A percentile compares a stretch with the other conserved stretches of the same genome.
Evolutionary conservation across 2,797 vertebrate species (phyloP).

Genomic region (Synaphobranchus kaupii): DNA sequence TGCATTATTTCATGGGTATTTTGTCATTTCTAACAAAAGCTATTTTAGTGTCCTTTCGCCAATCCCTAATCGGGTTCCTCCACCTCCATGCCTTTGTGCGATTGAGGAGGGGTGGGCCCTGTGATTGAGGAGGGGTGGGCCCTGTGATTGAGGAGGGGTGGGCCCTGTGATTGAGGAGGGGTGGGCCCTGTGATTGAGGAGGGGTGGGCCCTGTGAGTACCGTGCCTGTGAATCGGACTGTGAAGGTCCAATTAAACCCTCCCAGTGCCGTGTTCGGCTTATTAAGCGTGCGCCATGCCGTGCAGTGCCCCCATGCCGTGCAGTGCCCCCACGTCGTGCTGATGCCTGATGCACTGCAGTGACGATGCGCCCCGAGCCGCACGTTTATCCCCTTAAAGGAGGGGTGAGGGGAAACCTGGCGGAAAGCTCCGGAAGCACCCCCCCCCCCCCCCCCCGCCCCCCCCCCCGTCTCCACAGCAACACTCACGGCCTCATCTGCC

Average conservation of each 20-base stretch:
- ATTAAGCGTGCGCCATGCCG: background rate
- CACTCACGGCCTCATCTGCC: constrained; percentile 25
- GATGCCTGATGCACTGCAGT: background rate
- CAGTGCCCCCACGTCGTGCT: too few species aligned
- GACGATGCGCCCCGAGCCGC: background rate
- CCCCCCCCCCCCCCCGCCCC: background rate
- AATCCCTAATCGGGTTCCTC: background rate
- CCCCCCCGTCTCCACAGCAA: background rate
- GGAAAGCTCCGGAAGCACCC: background rate
- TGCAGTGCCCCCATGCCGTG: background rate
- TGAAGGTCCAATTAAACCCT: constrained; percentile 17
- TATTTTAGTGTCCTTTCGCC: too few species aligned
- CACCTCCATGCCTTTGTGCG: background rate
- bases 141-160: background rate
- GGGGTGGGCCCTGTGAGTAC: too few species aligned
- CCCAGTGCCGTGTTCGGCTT: background rate
- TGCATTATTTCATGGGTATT: too few species aligned
- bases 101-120: too few species aligned
- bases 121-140: background rate
- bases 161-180: background rate
- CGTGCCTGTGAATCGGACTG: constrained; percentile 6
- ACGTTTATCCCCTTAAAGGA: constrained; percentile 15
- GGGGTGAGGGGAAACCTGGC: background rate
- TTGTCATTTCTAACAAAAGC: too few species aligned
- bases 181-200: background rate